These are phyloP conservation scores for Electrophaes corylata DNA, from an alignment of 2,888 invertebrate species.

Conservation along the genomic window DNA sequence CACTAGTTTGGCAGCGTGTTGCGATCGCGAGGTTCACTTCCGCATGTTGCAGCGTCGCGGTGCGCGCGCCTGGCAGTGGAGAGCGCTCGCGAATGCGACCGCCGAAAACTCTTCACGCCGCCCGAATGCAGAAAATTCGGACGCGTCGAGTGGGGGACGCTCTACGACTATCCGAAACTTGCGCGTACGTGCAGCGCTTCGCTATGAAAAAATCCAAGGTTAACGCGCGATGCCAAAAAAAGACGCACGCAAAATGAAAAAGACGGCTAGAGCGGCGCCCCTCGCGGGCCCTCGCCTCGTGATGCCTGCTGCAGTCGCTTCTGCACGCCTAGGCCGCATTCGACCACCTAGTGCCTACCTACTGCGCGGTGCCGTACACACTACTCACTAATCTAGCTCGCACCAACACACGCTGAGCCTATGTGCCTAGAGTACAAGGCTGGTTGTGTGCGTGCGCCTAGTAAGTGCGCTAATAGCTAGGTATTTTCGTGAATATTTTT, in stretches of 20 bases:
- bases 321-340: slow-evolving; percentile 60
- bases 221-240: slow-evolving; percentile 84
- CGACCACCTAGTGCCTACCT: slow-evolving; percentile 26
- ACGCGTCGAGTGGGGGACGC: slow-evolving; percentile 82
- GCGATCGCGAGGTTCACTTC: slow-evolving; percentile 71
- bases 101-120: slow-evolving; percentile 81
- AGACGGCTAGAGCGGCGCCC: slow-evolving; percentile 79
- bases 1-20: slow-evolving; percentile 32
- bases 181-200: slow-evolving; percentile 82
- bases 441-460: slow-evolving; percentile 30
- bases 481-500: slow-evolving; percentile 20
- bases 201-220: slow-evolving; percentile 83
- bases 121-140: slow-evolving; percentile 83
- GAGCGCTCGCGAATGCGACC: slow-evolving; percentile 83
- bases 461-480: slow-evolving; percentile 16
- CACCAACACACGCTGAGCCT: slow-evolving; percentile 23
- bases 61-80: slow-evolving; percentile 70
- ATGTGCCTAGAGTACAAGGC: slow-evolving; percentile 26
- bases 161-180: slow-evolving; percentile 82
- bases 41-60: slow-evolving; percentile 76
- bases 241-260: slow-evolving; percentile 83
- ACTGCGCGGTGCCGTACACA: slow-evolving; percentile 1
- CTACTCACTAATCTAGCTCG: slow-evolving; percentile 16
- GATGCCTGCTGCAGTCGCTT: slow-evolving; percentile 62
- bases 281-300: slow-evolving; percentile 72